Base-by-base conservation (phyloP, 1,140 invertebrate species). In the Calliphora vicina region DNA sequence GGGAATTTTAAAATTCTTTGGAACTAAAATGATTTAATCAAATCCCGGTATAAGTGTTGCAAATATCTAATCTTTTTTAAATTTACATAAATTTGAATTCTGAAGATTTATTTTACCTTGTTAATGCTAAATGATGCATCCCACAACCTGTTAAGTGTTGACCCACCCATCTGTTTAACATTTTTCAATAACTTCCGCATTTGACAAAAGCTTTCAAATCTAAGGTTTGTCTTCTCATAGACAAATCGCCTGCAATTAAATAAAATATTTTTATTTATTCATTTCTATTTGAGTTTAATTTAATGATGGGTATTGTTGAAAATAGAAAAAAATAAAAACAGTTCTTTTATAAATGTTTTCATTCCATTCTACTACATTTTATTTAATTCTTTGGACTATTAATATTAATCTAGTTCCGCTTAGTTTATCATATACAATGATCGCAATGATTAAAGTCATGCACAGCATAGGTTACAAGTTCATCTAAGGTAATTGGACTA, bases 351-450 rank as follows among this genome's bases (percentile, higher is more conserved):
- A 50, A 50, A 50, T 10, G 1, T 1, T n/a, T 50, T 13, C 43
- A 45, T 45, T 12, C 17, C 17, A 50, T 50, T 50, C 17, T 13
- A 43, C 5, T 43, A 12, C 15, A 50, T 17, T 50, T 50, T 50
- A n/a, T 50, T 50, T 17, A 50, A 10, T 50, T 50, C 45, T 10
- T 50, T 50, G 17, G 13, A 50, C 72, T 35, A 74, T 74, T 74
- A 74, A 74, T 26, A 35, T 73, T 73, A n/a, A 29, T 74, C 72
- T 74, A 74, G 72, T 74, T 74, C 72, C 72, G 72, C 26, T 74
- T 42, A 35, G 72, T 74, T 74, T 74, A 29, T 17, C 72, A 74
- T 17, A 35, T 12, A 74, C 72, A 74, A 35, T 74, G 17, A 29
- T 17, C 35, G 35, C 10, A 35, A 74, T 74, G 67, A 26, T n/a